phyloP scores from a whole-genome alignment of 2,113 vertebrate genomes.

The Lepisosteus oculatus region DNA sequence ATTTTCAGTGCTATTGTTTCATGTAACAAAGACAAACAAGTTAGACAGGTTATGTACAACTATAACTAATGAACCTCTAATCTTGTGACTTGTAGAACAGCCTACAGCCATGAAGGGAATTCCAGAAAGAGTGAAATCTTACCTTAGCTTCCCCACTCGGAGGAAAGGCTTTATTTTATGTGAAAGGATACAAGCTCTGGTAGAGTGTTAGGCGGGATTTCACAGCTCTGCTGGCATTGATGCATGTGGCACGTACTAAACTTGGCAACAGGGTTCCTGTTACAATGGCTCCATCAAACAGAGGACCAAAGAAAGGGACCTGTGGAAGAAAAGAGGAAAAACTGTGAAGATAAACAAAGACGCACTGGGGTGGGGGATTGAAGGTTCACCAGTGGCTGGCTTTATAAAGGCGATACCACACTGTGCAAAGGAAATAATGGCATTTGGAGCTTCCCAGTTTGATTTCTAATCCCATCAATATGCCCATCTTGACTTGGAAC shows the following conservation, averaged over 20 bases:
- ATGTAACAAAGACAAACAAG: no score
- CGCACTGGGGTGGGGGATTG: background rate
- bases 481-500: no score
- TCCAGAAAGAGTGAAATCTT: background rate
- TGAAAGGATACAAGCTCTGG: conserved; percentile 99
- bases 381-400: background rate
- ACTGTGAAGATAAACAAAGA: background rate
- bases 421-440: no score
- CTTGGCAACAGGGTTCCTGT: conserved; percentile 85
- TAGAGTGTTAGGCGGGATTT: conserved; percentile 94
- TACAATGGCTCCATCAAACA: conserved; percentile 92
- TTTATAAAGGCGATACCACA: no score
- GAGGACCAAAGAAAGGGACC: conserved; percentile 95
- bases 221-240: conserved; percentile 96
- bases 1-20: no score
- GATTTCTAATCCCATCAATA: no score
- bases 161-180: background rate
- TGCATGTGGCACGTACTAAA: conserved; percentile 91
- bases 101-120: background rate
- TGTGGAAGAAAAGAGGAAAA: conserved; percentile 40
- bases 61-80: no score
- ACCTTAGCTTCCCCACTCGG: background rate
- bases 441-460: no score
- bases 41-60: no score
- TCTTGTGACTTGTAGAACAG: no score